Conservation (phyloP, 2,113 vertebrate genomes). For the Trogon melanurus region DNA sequence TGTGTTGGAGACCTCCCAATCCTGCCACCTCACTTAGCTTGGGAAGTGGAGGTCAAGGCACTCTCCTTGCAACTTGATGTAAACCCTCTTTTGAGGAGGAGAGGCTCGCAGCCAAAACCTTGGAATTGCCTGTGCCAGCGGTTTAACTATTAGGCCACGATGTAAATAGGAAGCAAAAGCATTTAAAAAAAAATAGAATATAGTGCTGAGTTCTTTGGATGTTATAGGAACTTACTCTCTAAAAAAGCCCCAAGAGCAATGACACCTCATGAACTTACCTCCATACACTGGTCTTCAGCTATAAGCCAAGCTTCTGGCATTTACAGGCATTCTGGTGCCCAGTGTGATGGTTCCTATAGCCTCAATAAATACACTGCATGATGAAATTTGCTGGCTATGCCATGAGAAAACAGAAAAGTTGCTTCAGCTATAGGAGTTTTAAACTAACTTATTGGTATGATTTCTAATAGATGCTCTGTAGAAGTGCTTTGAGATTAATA, state of each 20-base stretch:
- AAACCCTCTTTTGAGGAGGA: background rate
- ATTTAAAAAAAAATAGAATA: too few species aligned
- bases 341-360: background rate
- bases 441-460: background rate
- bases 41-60: background rate
- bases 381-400: background rate
- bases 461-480: background rate
- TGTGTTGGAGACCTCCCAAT: background rate
- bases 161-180: background rate
- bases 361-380: background rate
- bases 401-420: background rate
- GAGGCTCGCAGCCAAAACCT: background rate
- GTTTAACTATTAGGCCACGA: background rate
- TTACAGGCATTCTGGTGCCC: background rate
- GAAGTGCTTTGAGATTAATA: conserved; percentile 1
- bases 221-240: background rate
- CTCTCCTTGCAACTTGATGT: background rate
- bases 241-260: background rate
- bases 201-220: background rate
- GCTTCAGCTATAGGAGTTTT: background rate
- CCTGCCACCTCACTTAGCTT: background rate
- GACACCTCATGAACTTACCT: background rate
- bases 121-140: background rate
- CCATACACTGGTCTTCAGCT: background rate
- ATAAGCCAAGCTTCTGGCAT: background rate